Percentiles rank a stretch among this genome's conserved stretches.
These are phyloP conservation scores for Plotosus lineatus DNA, from an alignment of 2,113 vertebrate genomes.

Conservation along the genomic window DNA sequence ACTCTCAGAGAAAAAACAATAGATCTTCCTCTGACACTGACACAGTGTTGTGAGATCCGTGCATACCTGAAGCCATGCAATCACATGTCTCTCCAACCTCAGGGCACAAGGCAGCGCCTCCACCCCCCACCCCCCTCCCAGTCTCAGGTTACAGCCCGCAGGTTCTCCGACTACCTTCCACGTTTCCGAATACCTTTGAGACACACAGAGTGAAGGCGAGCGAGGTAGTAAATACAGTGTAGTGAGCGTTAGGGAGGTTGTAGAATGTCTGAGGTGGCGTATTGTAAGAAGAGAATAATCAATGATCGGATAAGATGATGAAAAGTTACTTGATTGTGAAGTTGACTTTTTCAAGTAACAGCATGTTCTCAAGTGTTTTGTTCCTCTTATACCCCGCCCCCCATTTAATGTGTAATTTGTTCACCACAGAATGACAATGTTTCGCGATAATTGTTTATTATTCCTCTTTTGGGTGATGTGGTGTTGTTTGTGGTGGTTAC, in stretches of 20 bases:
- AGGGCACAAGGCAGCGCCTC: slow-evolving; percentile 25
- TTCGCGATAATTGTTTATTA: too few species aligned
- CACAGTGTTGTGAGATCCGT: not conserved
- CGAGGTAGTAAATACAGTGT: not conserved
- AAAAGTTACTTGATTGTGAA: not conserved
- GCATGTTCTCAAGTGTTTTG: not conserved
- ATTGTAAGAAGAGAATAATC: not conserved
- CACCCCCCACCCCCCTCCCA: too few species aligned
- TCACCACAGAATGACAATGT: too few species aligned
- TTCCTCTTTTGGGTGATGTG: too few species aligned
- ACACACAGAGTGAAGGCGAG: not conserved
- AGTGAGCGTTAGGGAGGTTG: not conserved
- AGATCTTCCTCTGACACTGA: slow-evolving; percentile 6
- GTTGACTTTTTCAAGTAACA: not conserved
- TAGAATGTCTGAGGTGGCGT: not conserved
- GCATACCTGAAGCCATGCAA: slow-evolving; percentile 35
- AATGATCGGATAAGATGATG: not conserved
- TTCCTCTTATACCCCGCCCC: not conserved
- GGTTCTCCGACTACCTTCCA: slow-evolving; percentile 1
- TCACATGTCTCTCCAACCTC: slow-evolving; percentile 21
- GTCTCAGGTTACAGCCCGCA: slow-evolving; percentile 28
- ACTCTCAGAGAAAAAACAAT: not conserved
- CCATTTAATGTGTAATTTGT: too few species aligned
- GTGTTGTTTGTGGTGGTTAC: too few species aligned
- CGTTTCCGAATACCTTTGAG: not conserved